These are phyloP conservation scores for Glossophaga mutica DNA, from an alignment of 2,797 vertebrate genomes.

Conservation along the genomic window DNA sequence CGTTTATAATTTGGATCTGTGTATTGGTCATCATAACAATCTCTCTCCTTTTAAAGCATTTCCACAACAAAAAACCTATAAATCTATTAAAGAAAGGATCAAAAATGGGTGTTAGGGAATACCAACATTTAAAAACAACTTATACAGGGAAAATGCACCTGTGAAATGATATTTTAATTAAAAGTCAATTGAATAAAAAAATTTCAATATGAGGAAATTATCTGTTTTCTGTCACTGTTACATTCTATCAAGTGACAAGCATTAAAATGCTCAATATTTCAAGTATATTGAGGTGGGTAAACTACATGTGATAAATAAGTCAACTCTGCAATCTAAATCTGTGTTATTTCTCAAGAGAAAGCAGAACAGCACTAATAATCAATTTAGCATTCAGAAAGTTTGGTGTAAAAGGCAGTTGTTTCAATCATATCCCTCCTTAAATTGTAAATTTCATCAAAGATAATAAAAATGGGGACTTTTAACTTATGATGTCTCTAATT, in stretches of 20 bases:
- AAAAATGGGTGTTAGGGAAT: background rate
- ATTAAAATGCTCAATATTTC: background rate
- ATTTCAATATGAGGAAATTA: slow-evolving; percentile 26
- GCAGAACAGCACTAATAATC: background rate
- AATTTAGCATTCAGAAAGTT: background rate
- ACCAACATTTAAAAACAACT: slow-evolving; percentile 25
- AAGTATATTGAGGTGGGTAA: background rate
- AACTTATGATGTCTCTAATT: background rate
- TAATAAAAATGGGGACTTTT: background rate
- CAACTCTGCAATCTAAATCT: background rate
- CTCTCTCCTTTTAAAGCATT: background rate
- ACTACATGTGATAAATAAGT: background rate
- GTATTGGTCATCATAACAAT: background rate
- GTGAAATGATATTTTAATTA: background rate
- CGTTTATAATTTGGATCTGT: slow-evolving; percentile 9
- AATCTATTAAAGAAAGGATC: slow-evolving; percentile 12
- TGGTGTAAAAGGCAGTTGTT: background rate
- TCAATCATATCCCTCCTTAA: background rate
- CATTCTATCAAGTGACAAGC: background rate
- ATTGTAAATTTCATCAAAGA: background rate
- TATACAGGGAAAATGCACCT: background rate
- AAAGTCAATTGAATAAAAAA: background rate
- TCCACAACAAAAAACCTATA: background rate
- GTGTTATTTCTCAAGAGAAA: slow-evolving; percentile 21
- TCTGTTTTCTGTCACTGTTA: background rate